phyloP scores from a whole-genome alignment of 2,113 vertebrate species.

The Amphiprion percula region DNA sequence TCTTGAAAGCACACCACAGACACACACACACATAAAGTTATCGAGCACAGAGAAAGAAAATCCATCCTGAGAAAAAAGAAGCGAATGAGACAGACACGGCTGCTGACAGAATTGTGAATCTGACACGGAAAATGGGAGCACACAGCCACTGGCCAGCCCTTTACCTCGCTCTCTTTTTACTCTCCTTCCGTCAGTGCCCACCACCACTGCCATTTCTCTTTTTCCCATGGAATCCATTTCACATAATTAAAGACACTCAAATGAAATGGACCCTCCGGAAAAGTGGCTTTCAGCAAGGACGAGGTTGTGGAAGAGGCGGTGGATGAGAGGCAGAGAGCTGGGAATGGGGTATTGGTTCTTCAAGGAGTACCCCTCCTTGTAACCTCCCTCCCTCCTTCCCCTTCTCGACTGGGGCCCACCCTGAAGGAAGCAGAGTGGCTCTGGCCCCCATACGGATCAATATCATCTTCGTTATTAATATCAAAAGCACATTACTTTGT shows the following conservation, averaged over 20 bases:
- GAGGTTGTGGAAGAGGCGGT: conserved; percentile 58
- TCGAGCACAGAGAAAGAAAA: conserved; percentile 61
- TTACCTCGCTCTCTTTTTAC: conserved; percentile 53
- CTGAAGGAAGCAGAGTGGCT: conserved; percentile 83
- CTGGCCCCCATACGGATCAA: conserved; percentile 91
- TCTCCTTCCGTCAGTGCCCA: conserved; percentile 63
- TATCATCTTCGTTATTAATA: conserved; percentile 99
- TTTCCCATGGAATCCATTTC: conserved; percentile 91
- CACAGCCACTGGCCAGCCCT: conserved; percentile 50
- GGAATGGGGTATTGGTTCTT: conserved; percentile 82
- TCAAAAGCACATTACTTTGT: conserved; percentile 99
- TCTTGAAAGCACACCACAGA: conserved; percentile 36
- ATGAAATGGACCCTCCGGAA: conserved; percentile 95
- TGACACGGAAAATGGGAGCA: conserved; percentile 56
- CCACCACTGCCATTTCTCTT: conserved; percentile 69
- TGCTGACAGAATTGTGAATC: conserved; percentile 79
- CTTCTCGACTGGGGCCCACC: conserved; percentile 66
- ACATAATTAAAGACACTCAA: conserved; percentile 96
- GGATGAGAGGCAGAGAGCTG: conserved; percentile 63
- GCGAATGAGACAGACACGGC: conserved; percentile 65
- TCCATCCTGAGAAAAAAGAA: conserved; percentile 56
- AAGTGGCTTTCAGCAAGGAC: conserved; percentile 93
- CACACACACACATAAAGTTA: conserved; percentile 24
- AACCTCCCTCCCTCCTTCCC: conserved; percentile 50
- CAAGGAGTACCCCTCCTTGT: conserved; percentile 85